Evolutionary conservation across 2,888 invertebrate species (phyloP), one percentile per base, ranked within the genome.

Genomic region (Clanis bilineata): DNA sequence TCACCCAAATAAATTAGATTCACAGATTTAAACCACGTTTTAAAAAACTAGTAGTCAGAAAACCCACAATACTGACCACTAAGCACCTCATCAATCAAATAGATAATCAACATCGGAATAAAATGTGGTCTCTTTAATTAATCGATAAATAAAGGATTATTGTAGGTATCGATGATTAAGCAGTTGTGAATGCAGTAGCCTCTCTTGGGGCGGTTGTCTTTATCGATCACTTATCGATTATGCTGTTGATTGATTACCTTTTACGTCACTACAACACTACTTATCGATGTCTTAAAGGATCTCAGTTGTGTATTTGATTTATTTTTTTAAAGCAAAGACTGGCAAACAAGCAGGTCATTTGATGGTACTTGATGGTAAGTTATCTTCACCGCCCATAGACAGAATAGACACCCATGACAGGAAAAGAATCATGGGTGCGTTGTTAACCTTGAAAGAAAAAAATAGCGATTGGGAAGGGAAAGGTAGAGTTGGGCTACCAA

Each of bases 201-300:
- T 10, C 32, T 51, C 22, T 44, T 18, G 51, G 28, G 45, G 6
- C 23, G 3, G 23, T 15, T 7, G 47, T n/a, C 25, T 38, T 41
- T 32, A 51, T 51, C 28, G 51, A 51, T 18, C n/a, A 41, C 21
- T 44, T 44, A 18, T 51, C 51, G 51, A 51, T 51, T 32, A 2
- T 45, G 45, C n/a, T 51, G 9, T 51, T 51, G 18, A 51, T 32
- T 44, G 44, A 44, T 22, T 44, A 9, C 9, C 10, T 15, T 7
- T 10, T 5, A 6, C n/a, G n/a, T n/a, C n/a, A n/a, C n/a, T 15
- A 41, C 39, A 41, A 18, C 18, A 18, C 41, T 18, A 7, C 7
- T 18, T 41, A 6, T n/a, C 12, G 12, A 36, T 12, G 1, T 12
- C 36, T 36, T 12, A 36, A 36, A 36, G 36, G 36, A n/a, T n/a